phyloP scores from a whole-genome alignment of 1,140 invertebrate genomes.

The Brachystomella parvula region DNA sequence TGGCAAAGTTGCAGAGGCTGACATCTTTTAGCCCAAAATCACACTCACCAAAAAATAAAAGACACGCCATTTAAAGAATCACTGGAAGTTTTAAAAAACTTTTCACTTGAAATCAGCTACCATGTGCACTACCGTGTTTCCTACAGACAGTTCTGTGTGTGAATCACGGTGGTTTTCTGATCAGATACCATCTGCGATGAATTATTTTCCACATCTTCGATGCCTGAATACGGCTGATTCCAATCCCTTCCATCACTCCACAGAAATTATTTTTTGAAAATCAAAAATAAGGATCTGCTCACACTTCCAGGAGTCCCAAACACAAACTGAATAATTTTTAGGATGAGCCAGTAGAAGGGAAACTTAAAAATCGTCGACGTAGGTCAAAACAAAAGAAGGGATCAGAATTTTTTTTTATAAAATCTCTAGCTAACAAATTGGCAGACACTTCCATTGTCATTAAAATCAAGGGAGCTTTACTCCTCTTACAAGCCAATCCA shows the following conservation, averaged over 20 bases:
- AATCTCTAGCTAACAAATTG: not conserved
- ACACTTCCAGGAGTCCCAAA: too few species aligned
- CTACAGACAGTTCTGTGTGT: too few species aligned
- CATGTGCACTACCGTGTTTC: not conserved
- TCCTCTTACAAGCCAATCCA: not conserved
- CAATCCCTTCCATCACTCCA: too few species aligned
- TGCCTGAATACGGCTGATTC: too few species aligned
- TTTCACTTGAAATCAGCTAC: not conserved
- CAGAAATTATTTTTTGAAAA: too few species aligned
- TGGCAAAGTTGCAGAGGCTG: slow-evolving; percentile 3
- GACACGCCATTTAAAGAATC: not conserved
- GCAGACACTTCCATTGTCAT: not conserved
- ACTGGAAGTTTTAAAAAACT: not conserved
- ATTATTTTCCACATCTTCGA: too few species aligned
- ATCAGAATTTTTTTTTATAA: not conserved
- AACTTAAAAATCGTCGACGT: not conserved
- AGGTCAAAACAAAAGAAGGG: not conserved
- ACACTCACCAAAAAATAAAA: not conserved
- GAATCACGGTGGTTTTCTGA: too few species aligned
- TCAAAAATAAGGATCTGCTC: too few species aligned
- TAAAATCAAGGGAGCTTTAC: not conserved
- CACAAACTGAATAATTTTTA: too few species aligned
- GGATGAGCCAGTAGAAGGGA: too few species aligned
- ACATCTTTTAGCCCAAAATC: not conserved
- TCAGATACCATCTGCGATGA: too few species aligned